phyloP scores from a whole-genome alignment of 2,113 vertebrate species.

The Myanophis thanlyinensis region DNA sequence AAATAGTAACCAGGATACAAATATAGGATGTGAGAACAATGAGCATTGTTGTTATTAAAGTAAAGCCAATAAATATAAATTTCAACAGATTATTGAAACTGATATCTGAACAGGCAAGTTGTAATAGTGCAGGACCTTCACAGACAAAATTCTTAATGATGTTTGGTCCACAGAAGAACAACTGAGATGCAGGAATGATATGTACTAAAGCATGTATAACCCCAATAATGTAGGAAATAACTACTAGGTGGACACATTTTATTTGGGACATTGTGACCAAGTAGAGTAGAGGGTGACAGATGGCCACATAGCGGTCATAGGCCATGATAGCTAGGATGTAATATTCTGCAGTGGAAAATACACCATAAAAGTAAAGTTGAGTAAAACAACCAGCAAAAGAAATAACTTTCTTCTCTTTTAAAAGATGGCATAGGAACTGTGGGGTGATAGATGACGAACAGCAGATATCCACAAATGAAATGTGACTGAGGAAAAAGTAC shows the following conservation, averaged over 20 bases:
- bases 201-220: conserved; percentile 17
- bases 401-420: conserved; percentile 50
- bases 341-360: conserved; percentile 61
- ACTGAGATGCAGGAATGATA: conserved; percentile 51
- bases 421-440: conserved; percentile 60
- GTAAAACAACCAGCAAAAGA: conserved; percentile 52
- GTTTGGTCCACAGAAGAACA: conserved; percentile 55
- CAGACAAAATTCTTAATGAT: conserved; percentile 68
- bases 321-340: conserved; percentile 68
- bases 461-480: conserved; percentile 67
- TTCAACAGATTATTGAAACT: conserved; percentile 55
- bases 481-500: conserved; percentile 64
- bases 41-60: conserved; percentile 46
- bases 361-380: conserved; percentile 64
- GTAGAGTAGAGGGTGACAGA: conserved; percentile 70
- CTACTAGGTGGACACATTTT: conserved; percentile 36
- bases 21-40: conserved; percentile 51
- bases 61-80: conserved; percentile 54
- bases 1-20: conserved; percentile 42
- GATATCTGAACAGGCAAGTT: conserved; percentile 60
- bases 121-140: conserved; percentile 64
- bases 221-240: conserved; percentile 50
- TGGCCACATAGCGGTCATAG: conserved; percentile 68
- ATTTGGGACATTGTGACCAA: conserved; percentile 58
- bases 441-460: conserved; percentile 66